Evolutionary conservation across 2,888 invertebrate genomes (phyloP), one percentile per base, ranked within the genome.

Genomic region (Melanostoma mellinum): DNA sequence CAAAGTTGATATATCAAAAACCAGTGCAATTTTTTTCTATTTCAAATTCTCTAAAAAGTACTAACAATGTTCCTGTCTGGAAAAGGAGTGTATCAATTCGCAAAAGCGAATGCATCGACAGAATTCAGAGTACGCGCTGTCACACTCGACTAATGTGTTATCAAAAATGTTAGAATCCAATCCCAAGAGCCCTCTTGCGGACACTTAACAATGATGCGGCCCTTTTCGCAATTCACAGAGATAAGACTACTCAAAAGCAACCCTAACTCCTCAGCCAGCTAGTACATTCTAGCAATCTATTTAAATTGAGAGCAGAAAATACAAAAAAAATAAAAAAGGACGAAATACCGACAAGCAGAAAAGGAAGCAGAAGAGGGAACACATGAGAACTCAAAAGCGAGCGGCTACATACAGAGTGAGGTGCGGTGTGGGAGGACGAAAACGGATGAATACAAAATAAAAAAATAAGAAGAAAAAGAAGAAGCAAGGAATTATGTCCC

Each of bases 261-360:
- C 74, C 79, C 82, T 79, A 68, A 65, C 71, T 50, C 42, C 48
- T 56, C 40, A 65, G 52, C 74, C 42, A 63, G 73, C 78, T 58
- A 74, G 82, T 79, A 75, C 74, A 75, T 84, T 79, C 84, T 71
- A 84, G 84, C 79, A 79, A 84, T 84, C 84, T 84, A 84, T 79
- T 84, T 84, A 84, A 84, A 84, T 84, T 84, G 84, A 84, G 84
- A 79, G 74, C 69, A 78, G 69, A 71, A 56, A 61, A 44, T 42
- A 63, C 38, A 46, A 55, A 63, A 65, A 44, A 35, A 33, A 73
- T 35, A 50, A n/a, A n/a, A n/a, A n/a, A n/a, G n/a, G n/a, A 58
- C 10, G 35, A 9, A 75, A 52, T 36, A 32, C 5, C 35, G 48
- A 33, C 42, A 42, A n/a, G 4, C 60, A 48, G 44, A 8, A 33